Percentiles rank a stretch among this genome's conserved stretches.
Conservation (phyloP, 1,140 invertebrate genomes). For the Euglossa dilemma region DNA sequence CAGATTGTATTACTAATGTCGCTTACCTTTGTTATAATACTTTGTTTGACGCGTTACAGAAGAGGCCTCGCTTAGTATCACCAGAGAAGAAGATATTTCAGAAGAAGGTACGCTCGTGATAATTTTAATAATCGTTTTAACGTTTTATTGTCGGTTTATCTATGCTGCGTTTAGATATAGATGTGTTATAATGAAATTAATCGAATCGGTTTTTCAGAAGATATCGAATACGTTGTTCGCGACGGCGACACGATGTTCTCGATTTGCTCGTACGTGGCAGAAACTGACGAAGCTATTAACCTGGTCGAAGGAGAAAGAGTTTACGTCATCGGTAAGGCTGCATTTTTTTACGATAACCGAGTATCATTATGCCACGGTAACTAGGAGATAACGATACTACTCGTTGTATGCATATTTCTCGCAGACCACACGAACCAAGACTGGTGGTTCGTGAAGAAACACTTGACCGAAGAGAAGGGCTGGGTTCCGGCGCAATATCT, state of each 20-base stretch:
- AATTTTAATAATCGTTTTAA: background rate
- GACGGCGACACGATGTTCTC: slow-evolving; percentile 91
- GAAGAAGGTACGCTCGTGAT: slow-evolving; percentile 77
- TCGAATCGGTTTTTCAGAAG: slow-evolving; percentile 60
- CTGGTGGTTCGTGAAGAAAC: slow-evolving; percentile 96
- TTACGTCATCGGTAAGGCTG: slow-evolving; percentile 88
- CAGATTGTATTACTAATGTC: background rate
- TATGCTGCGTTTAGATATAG: background rate
- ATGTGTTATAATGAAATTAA: background rate
- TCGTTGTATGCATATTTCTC: slow-evolving; percentile 21
- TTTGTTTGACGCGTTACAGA: slow-evolving; percentile 77
- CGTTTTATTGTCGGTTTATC: background rate
- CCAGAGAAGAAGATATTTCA: slow-evolving; percentile 82
- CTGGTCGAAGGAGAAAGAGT: slow-evolving; percentile 95
- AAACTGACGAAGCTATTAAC: slow-evolving; percentile 93
- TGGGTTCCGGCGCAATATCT: slow-evolving; percentile 96
- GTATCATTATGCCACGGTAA: background rate
- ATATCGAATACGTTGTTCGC: slow-evolving; percentile 82
- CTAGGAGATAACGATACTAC: background rate
- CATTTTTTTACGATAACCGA: background rate
- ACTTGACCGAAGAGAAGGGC: slow-evolving; percentile 94
- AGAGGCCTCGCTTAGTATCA: slow-evolving; percentile 84
- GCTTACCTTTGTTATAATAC: background rate
- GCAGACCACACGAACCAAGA: slow-evolving; percentile 89
- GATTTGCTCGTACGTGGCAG: slow-evolving; percentile 93